Evolutionary conservation across 2,888 invertebrate genomes (phyloP), one percentile per base, ranked within the genome.

Genomic region (Orgyia antiqua): DNA sequence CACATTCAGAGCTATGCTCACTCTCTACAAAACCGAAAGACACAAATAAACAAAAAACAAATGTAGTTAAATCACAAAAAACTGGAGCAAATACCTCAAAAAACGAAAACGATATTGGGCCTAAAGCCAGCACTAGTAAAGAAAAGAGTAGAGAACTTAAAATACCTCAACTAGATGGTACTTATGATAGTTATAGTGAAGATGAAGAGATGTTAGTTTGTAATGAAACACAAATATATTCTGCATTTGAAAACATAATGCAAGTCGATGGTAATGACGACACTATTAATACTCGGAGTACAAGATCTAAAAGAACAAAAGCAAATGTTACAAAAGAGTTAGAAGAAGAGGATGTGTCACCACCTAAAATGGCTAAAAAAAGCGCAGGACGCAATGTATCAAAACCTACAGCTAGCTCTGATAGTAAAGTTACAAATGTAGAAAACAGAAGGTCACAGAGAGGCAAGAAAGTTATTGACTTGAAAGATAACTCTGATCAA

Each of bases 1-100:
- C 88, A 3, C 73, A 70, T 32, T 87, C 88, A 29, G 91, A 93
- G 53, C 73, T 94, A 27, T 89, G 89, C 66, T 89, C 90, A 5
- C 68, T 92, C 21, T 88, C 89, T 37, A 77, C 79, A 31, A 88
- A 80, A 57, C 27, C 54, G 17, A 73, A 68, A 58, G n/a, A 11
- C 19, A 7, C 10, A 10, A 10, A 21, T 2, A 31, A 12, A 3
- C 4, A 10, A 1, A 18, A 31, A 10, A 13, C 10, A 18, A 19
- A 6, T 11, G 0, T 8, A 31, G 24, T 15, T 8, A 31, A 25
- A 9, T 7, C 4, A 12, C 29, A 8, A 51, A 59, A 26, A 7
- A 29, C 10, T 21, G 18, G 21, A n/a, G 15, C 31, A 6, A 55
- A 58, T 21, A 10, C 23, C 7, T 19, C 19, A 29, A 57, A 34